Conservation (phyloP, 2,797 vertebrate genomes). For the Uromys caudimaculatus region DNA sequence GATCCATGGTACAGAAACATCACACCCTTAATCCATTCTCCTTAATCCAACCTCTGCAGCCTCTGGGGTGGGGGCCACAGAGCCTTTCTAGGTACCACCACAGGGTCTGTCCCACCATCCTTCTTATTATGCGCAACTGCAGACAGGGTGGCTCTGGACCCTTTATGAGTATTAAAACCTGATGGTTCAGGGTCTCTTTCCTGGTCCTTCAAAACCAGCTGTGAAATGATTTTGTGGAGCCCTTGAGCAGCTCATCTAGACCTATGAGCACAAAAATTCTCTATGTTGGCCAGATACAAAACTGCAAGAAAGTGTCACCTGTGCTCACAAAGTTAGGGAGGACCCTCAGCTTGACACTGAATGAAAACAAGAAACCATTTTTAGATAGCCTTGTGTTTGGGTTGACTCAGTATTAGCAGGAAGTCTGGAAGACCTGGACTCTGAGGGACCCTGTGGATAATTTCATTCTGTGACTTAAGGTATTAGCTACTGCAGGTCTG, state of each 20-base stretch:
- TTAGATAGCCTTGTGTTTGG: background rate
- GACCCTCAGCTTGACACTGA: background rate
- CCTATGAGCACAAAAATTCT: background rate
- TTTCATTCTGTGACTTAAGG: background rate
- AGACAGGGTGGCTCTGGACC: background rate
- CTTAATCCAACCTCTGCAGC: background rate
- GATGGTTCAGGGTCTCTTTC: background rate
- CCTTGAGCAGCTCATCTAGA: background rate
- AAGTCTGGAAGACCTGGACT: background rate
- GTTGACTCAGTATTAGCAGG: background rate
- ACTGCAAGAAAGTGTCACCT: background rate
- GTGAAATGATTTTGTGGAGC: background rate
- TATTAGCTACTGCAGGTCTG: background rate
- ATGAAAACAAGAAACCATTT: background rate
- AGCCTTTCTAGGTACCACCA: background rate
- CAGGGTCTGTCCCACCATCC: background rate
- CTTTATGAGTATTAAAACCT: background rate
- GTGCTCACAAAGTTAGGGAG: background rate
- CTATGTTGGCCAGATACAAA: background rate
- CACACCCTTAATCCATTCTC: constrained; percentile 26
- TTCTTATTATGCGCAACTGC: background rate
- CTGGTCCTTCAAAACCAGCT: background rate
- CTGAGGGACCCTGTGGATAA: background rate
- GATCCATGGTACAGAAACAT: constrained; percentile 14
- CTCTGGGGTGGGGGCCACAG: constrained; percentile 15